phyloP scores from a whole-genome alignment of 1,140 invertebrate species.

The Phortica variegata region DNA sequence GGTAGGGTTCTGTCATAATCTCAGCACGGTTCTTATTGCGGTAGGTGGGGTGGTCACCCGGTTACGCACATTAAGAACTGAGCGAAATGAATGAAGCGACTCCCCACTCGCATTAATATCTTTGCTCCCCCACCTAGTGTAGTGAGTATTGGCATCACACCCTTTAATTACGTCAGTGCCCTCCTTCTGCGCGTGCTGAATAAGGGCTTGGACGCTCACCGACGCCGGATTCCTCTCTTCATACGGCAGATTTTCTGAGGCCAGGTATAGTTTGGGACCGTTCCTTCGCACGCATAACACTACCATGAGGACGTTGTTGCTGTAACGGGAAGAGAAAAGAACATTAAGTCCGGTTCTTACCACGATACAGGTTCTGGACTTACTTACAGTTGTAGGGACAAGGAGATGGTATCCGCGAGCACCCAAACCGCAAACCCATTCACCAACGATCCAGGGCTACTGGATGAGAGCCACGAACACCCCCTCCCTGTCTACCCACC shows the following conservation, averaged over 20 bases:
- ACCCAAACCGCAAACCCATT: too few species aligned
- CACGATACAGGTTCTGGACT: neutral
- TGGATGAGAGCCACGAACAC: neutral
- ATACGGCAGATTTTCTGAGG: too few species aligned
- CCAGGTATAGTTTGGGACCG: too few species aligned
- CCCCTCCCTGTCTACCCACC: neutral
- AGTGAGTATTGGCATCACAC: neutral
- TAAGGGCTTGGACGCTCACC: neutral
- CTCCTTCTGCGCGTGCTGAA: neutral
- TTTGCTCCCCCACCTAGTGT: neutral
- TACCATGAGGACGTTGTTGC: too few species aligned
- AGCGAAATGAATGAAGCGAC: neutral
- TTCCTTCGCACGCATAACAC: too few species aligned
- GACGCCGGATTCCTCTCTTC: too few species aligned
- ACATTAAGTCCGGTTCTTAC: too few species aligned
- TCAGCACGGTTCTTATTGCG: neutral
- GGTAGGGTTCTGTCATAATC: neutral
- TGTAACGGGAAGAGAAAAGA: too few species aligned
- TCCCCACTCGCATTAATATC: neutral
- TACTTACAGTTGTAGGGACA: neutral
- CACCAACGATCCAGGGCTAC: neutral
- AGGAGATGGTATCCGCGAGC: neutral
- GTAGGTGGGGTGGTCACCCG: neutral
- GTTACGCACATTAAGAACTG: neutral
- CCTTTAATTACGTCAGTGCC: neutral